Evolutionary conservation across 2,888 invertebrate species (phyloP).

Genomic region (Digitonthophagus gazella): DNA sequence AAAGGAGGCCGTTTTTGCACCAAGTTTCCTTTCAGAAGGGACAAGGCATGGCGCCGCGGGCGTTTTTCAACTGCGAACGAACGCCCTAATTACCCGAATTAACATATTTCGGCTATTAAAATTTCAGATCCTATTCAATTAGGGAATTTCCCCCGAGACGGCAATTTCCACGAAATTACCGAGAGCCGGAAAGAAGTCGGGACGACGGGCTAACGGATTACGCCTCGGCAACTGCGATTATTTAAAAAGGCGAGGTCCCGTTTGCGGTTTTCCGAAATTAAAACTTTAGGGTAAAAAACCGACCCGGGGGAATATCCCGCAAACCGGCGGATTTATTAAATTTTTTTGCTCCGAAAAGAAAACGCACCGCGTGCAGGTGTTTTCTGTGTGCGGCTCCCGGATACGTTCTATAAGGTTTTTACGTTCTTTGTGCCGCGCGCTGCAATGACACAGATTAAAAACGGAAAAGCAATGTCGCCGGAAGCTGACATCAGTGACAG

Average conservation of each 20-base stretch:
- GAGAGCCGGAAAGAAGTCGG: slow-evolving; percentile 3
- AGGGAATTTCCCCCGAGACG: slow-evolving; percentile 8
- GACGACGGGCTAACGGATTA: slow-evolving; percentile 2
- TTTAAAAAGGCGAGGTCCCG: not conserved
- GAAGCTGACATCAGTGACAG: slow-evolving; percentile 10
- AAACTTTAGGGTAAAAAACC: not conserved
- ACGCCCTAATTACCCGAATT: slow-evolving; percentile 12
- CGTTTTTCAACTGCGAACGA: not conserved
- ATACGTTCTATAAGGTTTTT: not conserved
- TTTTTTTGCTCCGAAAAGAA: not conserved
- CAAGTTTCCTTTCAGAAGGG: not conserved
- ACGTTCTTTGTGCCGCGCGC: not conserved
- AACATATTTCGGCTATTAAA: slow-evolving; percentile 10
- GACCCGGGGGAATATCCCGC: not conserved
- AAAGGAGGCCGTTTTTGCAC: not conserved
- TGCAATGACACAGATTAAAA: slow-evolving; percentile 8
- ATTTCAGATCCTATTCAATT: slow-evolving; percentile 14
- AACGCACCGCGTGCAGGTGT: not conserved
- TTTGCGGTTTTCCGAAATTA: not conserved
- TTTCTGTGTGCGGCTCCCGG: not conserved
- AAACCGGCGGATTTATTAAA: not conserved
- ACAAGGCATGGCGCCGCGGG: not conserved
- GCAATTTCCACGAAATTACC: slow-evolving; percentile 9
- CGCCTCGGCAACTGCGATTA: not conserved
- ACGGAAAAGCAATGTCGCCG: slow-evolving; percentile 11